Conservation (phyloP, 1,140 invertebrate genomes). For the Plectrocnemia conspersa region DNA sequence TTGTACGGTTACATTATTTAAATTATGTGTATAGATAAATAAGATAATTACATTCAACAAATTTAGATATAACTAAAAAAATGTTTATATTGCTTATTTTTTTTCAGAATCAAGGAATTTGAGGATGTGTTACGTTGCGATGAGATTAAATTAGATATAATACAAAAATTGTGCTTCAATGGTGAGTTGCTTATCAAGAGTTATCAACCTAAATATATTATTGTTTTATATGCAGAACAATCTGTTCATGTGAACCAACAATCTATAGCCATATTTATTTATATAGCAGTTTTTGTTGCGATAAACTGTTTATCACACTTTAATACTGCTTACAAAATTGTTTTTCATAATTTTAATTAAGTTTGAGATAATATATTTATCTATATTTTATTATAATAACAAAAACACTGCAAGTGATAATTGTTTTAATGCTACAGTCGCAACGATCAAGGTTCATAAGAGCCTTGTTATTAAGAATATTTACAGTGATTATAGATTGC, state of each 20-base stretch:
- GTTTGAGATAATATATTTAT: neutral
- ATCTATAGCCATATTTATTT: too few species aligned
- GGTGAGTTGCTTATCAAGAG: conserved; percentile 51
- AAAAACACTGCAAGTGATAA: too few species aligned
- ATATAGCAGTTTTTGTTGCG: conserved; percentile 10
- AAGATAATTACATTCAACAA: neutral
- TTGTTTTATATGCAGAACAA: conserved; percentile 11
- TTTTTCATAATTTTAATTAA: neutral
- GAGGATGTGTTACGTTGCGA: conserved; percentile 63
- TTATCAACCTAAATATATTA: conserved; percentile 11
- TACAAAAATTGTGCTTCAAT: conserved; percentile 70
- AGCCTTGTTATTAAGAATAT: too few species aligned
- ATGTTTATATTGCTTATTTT: conserved; percentile 4
- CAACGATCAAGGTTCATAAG: too few species aligned
- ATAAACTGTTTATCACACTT: conserved; percentile 7
- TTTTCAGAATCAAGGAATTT: conserved; percentile 68
- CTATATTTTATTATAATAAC: too few species aligned
- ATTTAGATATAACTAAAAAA: neutral
- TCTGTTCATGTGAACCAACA: too few species aligned
- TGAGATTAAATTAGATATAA: conserved; percentile 59
- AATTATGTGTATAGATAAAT: neutral
- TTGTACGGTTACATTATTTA: neutral
- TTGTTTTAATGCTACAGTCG: too few species aligned
- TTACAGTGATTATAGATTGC: too few species aligned
- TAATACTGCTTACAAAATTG: neutral